Evolutionary conservation across 2,113 vertebrate genomes (phyloP).

Genomic region (Hyperopisus bebe): DNA sequence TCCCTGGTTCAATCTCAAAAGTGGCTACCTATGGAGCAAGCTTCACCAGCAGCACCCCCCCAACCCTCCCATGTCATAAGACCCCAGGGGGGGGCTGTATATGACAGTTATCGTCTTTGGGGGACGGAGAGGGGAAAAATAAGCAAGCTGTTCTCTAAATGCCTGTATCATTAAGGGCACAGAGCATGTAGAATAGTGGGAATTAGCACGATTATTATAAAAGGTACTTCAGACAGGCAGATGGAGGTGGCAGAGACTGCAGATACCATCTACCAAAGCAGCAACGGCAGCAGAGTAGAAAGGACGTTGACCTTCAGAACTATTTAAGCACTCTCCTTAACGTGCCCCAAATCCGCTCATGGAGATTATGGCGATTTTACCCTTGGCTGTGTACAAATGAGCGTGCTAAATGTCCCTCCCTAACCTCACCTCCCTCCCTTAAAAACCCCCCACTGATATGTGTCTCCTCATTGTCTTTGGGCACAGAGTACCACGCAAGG

Average conservation of each 20-base stretch:
- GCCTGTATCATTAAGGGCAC: background rate
- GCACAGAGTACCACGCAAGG: background rate
- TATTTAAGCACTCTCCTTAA: background rate
- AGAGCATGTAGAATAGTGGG: background rate
- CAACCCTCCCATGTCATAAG: background rate
- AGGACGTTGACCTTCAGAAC: background rate
- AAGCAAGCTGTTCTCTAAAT: background rate
- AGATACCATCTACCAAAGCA: background rate
- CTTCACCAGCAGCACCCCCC: background rate
- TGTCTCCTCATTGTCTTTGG: background rate
- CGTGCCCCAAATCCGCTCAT: background rate
- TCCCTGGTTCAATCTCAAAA: background rate
- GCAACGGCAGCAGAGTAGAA: background rate
- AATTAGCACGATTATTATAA: background rate
- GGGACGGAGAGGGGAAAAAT: background rate
- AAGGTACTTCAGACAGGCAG: background rate
- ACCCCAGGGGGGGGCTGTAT: background rate
- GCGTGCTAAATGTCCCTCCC: background rate
- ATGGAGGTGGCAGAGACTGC: background rate
- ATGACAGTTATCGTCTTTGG: background rate
- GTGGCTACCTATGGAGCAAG: background rate
- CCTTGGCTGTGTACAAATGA: background rate
- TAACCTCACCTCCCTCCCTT: background rate
- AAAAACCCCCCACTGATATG: background rate
- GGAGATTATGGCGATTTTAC: conserved; percentile 5